These are phyloP conservation scores for Butorides virescens DNA, from an alignment of 2,113 vertebrate genomes.

Conservation along the genomic window DNA sequence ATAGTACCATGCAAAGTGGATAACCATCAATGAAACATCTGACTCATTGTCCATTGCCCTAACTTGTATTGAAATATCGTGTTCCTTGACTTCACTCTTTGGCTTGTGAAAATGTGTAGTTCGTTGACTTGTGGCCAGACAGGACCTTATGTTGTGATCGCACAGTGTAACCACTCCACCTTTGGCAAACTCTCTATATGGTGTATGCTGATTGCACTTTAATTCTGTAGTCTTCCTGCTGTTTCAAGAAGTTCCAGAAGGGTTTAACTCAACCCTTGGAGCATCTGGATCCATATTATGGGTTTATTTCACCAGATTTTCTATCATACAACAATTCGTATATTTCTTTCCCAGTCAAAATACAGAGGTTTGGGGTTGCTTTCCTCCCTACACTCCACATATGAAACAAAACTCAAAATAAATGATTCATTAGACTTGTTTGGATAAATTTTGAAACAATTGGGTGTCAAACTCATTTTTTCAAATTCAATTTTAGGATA, in stretches of 20 bases:
- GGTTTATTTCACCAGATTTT: not conserved
- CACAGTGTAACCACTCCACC: not conserved
- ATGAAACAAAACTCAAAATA: not conserved
- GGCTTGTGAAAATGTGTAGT: not conserved
- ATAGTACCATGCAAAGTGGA: no score
- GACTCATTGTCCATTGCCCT: not conserved
- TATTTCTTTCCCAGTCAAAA: not conserved
- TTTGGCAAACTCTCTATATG: accelerated
- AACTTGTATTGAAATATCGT: not conserved
- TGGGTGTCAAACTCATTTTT: not conserved
- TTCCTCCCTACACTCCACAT: not conserved
- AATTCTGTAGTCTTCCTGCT: not conserved
- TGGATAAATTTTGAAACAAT: not conserved
- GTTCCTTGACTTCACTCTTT: not conserved
- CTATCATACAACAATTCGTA: accelerated
- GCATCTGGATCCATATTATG: not conserved
- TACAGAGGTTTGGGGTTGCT: not conserved
- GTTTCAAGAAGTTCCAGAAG: not conserved
- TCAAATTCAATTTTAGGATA: not conserved
- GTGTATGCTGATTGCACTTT: accelerated
- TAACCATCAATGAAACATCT: not conserved
- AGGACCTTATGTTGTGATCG: not conserved
- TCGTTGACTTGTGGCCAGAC: not conserved
- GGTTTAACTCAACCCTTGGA: not conserved
- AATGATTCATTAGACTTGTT: not conserved